These are phyloP conservation scores for Aix galericulata DNA, from an alignment of 2,113 vertebrate genomes.

Conservation along the genomic window DNA sequence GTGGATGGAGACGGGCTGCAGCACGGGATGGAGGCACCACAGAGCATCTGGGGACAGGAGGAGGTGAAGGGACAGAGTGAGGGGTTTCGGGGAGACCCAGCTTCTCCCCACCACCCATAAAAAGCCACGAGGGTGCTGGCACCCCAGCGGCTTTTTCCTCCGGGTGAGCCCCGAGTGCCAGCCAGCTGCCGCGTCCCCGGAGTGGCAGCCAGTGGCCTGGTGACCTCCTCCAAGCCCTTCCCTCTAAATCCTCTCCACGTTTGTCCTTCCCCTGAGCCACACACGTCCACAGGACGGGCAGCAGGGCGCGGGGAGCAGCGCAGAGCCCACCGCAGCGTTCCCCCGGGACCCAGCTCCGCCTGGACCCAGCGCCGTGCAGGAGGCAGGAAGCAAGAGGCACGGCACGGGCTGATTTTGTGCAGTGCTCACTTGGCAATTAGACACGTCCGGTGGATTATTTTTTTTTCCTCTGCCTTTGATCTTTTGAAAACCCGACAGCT, in stretches of 20 bases:
- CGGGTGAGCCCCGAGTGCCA: neutral
- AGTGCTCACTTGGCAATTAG: neutral
- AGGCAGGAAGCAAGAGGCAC: neutral
- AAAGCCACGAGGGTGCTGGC: rapidly evolving
- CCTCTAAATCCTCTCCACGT: rapidly evolving
- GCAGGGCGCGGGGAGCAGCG: neutral
- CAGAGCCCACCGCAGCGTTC: neutral
- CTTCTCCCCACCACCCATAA: neutral
- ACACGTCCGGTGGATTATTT: neutral
- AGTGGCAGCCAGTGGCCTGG: rapidly evolving
- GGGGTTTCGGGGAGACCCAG: neutral
- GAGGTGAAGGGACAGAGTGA: no score
- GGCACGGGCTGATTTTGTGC: no score
- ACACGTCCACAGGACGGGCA: rapidly evolving
- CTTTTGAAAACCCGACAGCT: neutral
- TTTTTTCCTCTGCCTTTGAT: conserved; percentile 25
- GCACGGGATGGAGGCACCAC: neutral
- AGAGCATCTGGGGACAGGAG: neutral
- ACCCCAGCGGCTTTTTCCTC: neutral
- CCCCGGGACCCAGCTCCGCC: neutral
- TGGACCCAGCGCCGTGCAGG: neutral
- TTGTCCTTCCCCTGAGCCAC: neutral
- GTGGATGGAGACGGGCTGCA: rapidly evolving
- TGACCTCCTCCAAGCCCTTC: neutral
- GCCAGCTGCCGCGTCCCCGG: neutral